phyloP scores from a whole-genome alignment of 2,797 vertebrate species.

The Lophotriccus pileatus region DNA sequence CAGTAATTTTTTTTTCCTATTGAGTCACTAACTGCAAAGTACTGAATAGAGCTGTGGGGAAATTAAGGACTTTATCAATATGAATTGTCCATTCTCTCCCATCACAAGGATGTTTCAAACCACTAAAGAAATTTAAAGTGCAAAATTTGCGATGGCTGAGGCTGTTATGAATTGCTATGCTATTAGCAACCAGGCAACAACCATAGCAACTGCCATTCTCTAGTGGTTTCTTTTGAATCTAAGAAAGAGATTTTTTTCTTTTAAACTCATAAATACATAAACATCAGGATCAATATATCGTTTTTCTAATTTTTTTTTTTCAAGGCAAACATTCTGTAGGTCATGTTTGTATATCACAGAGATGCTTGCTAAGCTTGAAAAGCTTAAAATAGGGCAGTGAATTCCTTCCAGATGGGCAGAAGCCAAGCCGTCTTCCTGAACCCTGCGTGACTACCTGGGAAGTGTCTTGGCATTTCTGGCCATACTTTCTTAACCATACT shows the following conservation, averaged over 20 bases:
- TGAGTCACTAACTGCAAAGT: not conserved
- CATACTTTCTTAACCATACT: not conserved
- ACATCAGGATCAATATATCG: not conserved
- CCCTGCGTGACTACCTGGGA: not conserved
- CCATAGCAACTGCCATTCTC: not conserved
- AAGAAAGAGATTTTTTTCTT: not conserved
- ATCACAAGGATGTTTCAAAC: not conserved
- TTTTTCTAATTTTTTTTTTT: not conserved
- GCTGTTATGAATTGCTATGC: not conserved
- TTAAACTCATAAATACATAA: not conserved
- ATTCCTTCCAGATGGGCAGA: not conserved
- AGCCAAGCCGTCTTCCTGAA: not conserved
- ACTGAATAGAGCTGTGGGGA: not conserved
- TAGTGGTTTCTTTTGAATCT: not conserved
- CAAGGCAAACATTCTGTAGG: not conserved
- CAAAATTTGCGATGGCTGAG: not conserved
- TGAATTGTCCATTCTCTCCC: not conserved
- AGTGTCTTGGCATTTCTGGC: not conserved
- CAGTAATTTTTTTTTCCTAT: not conserved
- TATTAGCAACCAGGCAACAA: slow-evolving; percentile 23
- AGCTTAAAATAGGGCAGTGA: not conserved
- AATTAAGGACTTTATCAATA: not conserved
- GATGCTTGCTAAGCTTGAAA: not conserved
- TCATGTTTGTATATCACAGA: not conserved
- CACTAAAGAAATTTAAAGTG: not conserved